Evolutionary conservation across 2,888 invertebrate species (phyloP).

Genomic region (Galerucella nymphaeae): DNA sequence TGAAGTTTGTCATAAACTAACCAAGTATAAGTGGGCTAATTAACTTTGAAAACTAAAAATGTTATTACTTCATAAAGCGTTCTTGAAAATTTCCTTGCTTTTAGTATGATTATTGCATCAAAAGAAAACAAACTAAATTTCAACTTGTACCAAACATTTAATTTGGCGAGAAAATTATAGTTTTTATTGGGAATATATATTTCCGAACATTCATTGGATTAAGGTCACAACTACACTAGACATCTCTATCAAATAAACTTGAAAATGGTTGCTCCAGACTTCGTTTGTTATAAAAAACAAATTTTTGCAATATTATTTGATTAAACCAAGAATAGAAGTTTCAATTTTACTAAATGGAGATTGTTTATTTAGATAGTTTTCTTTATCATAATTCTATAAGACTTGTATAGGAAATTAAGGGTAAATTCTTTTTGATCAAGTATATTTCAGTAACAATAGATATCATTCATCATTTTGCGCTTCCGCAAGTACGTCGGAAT

Average conservation of each 20-base stretch:
- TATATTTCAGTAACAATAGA: constrained; percentile 3
- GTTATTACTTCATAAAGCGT: constrained; percentile 1
- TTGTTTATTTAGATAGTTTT: background rate
- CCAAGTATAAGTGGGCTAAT: constrained; percentile 6
- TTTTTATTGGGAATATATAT: background rate
- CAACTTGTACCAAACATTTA: background rate
- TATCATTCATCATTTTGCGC: constrained; percentile 13
- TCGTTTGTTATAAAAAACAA: too few species aligned
- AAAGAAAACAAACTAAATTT: constrained; percentile 2
- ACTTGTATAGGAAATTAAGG: constrained; percentile 6
- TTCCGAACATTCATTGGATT: too few species aligned
- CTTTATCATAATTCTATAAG: background rate
- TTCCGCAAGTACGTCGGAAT: constrained; percentile 19
- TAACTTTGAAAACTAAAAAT: constrained; percentile 13
- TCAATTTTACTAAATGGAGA: background rate
- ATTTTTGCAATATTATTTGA: too few species aligned
- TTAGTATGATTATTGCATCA: background rate
- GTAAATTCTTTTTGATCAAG: background rate
- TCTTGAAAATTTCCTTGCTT: background rate
- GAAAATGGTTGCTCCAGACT: too few species aligned
- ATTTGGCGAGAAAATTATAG: background rate
- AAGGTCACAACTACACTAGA: too few species aligned
- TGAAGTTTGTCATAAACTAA: constrained; percentile 11
- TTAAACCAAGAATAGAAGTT: too few species aligned
- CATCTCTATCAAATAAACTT: too few species aligned